These are phyloP conservation scores for Protophormia terraenovae DNA, from an alignment of 2,888 invertebrate species.

Conservation along the genomic window DNA sequence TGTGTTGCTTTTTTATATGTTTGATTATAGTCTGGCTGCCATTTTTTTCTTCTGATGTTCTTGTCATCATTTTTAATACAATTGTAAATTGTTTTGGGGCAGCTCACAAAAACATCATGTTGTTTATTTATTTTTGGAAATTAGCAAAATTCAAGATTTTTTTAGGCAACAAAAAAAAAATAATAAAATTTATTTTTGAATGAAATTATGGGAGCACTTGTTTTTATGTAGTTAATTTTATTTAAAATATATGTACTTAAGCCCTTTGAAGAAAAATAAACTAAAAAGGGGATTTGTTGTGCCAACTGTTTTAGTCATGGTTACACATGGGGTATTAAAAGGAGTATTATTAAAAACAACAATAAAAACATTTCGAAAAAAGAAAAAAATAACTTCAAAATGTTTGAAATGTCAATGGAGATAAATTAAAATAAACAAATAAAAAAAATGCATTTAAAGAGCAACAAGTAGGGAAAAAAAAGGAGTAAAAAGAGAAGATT, in stretches of 20 bases:
- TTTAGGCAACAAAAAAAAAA: not conserved
- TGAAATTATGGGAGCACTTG: slow-evolving; percentile 43
- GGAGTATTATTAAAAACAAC: not conserved
- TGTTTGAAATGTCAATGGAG: slow-evolving; percentile 47
- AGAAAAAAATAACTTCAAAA: slow-evolving; percentile 20
- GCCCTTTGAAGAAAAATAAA: slow-evolving; percentile 16
- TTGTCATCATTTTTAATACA: slow-evolving; percentile 13
- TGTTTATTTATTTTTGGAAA: slow-evolving; percentile 77
- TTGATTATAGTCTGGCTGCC: slow-evolving; percentile 26
- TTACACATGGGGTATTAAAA: slow-evolving; percentile 62
- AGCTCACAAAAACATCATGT: slow-evolving; percentile 28
- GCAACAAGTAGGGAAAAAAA: slow-evolving; percentile 26
- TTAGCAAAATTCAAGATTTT: slow-evolving; percentile 74
- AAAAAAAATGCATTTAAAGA: not conserved
- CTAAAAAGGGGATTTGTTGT: slow-evolving; percentile 68
- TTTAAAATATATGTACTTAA: slow-evolving; percentile 16
- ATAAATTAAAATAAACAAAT: slow-evolving; percentile 7
- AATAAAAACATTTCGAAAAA: slow-evolving; percentile 7
- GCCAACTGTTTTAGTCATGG: slow-evolving; percentile 71
- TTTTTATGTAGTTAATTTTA: not conserved
- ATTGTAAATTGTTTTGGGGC: slow-evolving; percentile 43
- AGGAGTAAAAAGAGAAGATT: not conserved
- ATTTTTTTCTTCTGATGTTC: slow-evolving; percentile 28
- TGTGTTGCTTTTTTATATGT: not conserved
- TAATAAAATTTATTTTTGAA: slow-evolving; percentile 43